A percentile compares a stretch with the other conserved stretches of the same genome.
Conservation (phyloP, 2,113 vertebrate species). For the Myrmecophaga tridactyla region DNA sequence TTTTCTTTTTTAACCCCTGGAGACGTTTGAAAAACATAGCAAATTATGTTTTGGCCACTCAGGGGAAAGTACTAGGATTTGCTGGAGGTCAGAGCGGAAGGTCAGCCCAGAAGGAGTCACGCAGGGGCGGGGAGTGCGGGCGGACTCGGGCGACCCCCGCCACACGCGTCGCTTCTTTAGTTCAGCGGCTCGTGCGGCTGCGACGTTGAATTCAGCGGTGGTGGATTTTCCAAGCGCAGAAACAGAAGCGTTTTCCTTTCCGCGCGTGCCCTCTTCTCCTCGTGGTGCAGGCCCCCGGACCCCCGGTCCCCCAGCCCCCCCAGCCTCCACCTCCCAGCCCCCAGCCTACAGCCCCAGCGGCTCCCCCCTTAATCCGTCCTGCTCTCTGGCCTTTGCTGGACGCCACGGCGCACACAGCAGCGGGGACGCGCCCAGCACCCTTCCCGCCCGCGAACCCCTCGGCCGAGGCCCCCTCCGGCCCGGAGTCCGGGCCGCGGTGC, state of each 20-base stretch:
- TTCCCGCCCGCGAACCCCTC: too few relatives aligned
- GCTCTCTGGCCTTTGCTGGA: neutral
- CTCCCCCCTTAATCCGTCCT: neutral
- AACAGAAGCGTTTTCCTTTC: neutral
- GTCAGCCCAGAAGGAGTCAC: neutral
- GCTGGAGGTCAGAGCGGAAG: neutral
- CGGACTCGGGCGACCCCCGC: neutral
- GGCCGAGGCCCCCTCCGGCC: too few relatives aligned
- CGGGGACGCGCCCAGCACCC: too few relatives aligned
- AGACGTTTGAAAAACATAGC: neutral
- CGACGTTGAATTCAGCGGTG: too few relatives aligned
- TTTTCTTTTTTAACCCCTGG: neutral
- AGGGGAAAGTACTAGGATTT: neutral
- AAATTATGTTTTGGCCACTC: neutral
- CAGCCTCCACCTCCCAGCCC: too few relatives aligned
- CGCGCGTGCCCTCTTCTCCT: neutral
- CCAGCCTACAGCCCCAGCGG: too few relatives aligned
- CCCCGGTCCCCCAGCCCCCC: too few relatives aligned
- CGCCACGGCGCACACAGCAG: neutral
- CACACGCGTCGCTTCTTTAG: too few relatives aligned
- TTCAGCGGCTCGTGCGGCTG: too few relatives aligned
- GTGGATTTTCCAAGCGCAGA: neutral
- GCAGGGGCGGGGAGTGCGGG: neutral
- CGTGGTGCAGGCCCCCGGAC: too few relatives aligned
- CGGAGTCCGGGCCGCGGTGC: neutral